Evolutionary conservation across 2,797 vertebrate genomes (phyloP).

Genomic region (Diplodus puntazzo): DNA sequence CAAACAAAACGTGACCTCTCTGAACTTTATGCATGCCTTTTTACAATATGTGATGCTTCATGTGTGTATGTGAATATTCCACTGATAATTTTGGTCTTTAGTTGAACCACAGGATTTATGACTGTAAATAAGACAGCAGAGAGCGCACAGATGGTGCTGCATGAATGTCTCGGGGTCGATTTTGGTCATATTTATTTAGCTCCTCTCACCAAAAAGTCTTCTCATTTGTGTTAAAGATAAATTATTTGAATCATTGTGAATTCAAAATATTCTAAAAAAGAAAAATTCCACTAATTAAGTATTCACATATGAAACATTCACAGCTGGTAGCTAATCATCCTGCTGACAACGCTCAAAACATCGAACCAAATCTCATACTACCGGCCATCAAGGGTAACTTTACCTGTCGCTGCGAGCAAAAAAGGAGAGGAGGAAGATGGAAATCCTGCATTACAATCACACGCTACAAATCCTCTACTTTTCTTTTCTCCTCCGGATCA

Average conservation of each 20-base stretch:
- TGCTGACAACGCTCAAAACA: conserved; percentile 29
- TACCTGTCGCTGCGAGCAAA: conserved; percentile 61
- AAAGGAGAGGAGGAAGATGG: conserved; percentile 64
- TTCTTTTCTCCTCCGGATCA: conserved; percentile 83
- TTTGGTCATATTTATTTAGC: conserved; percentile 22
- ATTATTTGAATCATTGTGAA: conserved; percentile 30
- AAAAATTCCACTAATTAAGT: conserved; percentile 12
- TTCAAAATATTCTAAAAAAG: conserved; percentile 32
- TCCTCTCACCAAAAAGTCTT: conserved; percentile 9
- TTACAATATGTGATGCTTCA: conserved; percentile 10
- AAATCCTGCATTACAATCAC: conserved; percentile 79
- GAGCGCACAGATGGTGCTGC: neutral
- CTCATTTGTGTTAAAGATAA: conserved; percentile 9
- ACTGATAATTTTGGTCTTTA: neutral
- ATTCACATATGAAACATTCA: conserved; percentile 45
- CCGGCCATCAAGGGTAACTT: conserved; percentile 56
- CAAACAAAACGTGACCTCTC: conserved; percentile 19
- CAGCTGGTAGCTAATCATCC: conserved; percentile 30
- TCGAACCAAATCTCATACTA: conserved; percentile 20
- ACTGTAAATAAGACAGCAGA: conserved; percentile 3
- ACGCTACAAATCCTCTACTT: conserved; percentile 80
- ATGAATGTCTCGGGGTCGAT: conserved; percentile 15
- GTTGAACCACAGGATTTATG: neutral
- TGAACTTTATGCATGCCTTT: conserved; percentile 19
- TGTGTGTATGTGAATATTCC: conserved; percentile 9